phyloP scores from a whole-genome alignment of 2,888 invertebrate species.

The Strigamia transsilvanica region DNA sequence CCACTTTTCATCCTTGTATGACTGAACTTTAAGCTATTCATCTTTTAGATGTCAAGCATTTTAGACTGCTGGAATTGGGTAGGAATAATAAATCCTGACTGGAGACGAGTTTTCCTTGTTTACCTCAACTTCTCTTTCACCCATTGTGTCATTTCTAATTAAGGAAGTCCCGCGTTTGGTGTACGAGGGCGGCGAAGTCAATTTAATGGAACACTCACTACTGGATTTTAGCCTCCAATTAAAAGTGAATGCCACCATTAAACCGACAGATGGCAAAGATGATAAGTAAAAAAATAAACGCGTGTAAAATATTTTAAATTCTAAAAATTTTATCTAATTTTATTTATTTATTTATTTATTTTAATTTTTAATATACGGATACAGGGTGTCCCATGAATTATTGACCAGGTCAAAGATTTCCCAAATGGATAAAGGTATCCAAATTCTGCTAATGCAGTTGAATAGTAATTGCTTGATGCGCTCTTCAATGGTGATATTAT shows the following conservation, averaged over 20 bases:
- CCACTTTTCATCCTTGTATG: not conserved
- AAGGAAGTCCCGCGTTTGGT: slow-evolving; percentile 1
- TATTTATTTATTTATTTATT: too few species aligned
- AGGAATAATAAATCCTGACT: slow-evolving; percentile 36
- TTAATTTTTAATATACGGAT: too few species aligned
- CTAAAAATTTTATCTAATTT: not conserved
- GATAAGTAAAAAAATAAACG: not conserved
- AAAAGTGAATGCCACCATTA: slow-evolving; percentile 12
- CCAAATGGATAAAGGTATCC: too few species aligned
- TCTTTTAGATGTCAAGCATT: not conserved
- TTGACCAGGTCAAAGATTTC: too few species aligned
- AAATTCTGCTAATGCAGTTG: too few species aligned
- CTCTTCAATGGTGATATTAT: too few species aligned
- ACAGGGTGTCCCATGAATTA: too few species aligned
- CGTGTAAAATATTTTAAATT: not conserved
- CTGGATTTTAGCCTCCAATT: slow-evolving; percentile 11
- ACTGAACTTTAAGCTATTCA: not conserved
- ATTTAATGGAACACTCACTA: slow-evolving; percentile 7
- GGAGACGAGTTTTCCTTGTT: slow-evolving; percentile 29
- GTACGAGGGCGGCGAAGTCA: slow-evolving; percentile 6
- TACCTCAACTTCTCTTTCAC: slow-evolving; percentile 33
- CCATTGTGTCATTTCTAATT: slow-evolving; percentile 23
- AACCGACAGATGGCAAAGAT: slow-evolving; percentile 1
- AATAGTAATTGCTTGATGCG: too few species aligned
- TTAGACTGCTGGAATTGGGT: not conserved